Evolutionary conservation across 2,888 invertebrate genomes (phyloP), one percentile per base, ranked within the genome.

Genomic region (Dione juno): DNA sequence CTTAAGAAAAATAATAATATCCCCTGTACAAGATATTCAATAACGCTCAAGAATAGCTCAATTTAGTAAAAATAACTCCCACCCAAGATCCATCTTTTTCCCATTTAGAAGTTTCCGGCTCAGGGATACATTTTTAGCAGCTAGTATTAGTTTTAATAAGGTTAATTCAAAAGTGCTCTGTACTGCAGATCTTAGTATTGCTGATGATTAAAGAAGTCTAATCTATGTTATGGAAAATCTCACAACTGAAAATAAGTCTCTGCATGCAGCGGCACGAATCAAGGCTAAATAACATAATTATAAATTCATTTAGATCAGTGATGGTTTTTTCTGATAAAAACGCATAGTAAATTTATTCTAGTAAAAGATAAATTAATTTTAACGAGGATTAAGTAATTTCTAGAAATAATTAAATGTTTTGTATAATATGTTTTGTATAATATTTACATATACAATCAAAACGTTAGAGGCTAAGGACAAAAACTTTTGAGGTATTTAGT

Each of bases 231-330:
- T 53, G 3, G 78, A 79, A 66, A 77, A 81, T 52, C 67, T 79
- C 3, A 73, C 75, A 1, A 77, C 78, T 0, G 59, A 72, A 8
- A 75, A 76, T 10, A 79, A 78, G 65, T 53, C 71, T 3, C 65
- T 81, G 8, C 79, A 79, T 63, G 81, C 81, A 14, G 78, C 78
- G 13, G 75, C 78, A 8, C 61, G 79, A 1, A 61, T 14, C 9
- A 74, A 69, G 43, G 76, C 78, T 6, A 77, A 73, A 64, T 77
- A 79, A 43, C 16, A 75, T 1, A 59, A 54, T 1, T 79, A 77
- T 43, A 77, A 76, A 63, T 79, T 75, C 57, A 76, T 79, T 1
- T 79, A 78, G 78, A 68, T 81, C 5, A 75, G 78, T 1, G 75
- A 77, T 58, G 80, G 79, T 0, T 74, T 19, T 72, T 69, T 63